These are phyloP conservation scores for Desoria tigrina DNA, from an alignment of 2,888 invertebrate species.

Conservation along the genomic window DNA sequence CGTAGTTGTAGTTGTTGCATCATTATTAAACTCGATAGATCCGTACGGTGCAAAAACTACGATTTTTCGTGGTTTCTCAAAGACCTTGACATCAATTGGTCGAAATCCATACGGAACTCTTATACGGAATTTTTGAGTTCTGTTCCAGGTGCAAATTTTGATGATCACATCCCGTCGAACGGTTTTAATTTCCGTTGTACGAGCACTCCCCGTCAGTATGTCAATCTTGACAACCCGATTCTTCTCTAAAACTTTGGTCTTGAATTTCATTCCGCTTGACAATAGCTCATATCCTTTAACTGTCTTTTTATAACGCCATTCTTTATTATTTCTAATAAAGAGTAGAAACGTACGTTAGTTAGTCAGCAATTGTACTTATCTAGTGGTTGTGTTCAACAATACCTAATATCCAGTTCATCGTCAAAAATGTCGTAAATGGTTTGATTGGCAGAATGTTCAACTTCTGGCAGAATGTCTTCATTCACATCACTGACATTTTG, in stretches of 20 bases:
- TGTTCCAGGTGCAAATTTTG: slow-evolving; percentile 35
- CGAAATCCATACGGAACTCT: slow-evolving; percentile 31
- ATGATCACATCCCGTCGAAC: slow-evolving; percentile 18
- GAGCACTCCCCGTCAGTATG: background rate
- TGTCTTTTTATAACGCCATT: slow-evolving; percentile 25
- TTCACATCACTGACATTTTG: too few relatives aligned
- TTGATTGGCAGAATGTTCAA: too few relatives aligned
- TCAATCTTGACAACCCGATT: slow-evolving; percentile 25
- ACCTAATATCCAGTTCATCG: too few relatives aligned
- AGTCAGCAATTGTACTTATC: too few relatives aligned
- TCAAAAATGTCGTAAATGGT: too few relatives aligned
- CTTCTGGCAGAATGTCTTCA: too few relatives aligned
- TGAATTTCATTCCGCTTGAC: slow-evolving; percentile 22
- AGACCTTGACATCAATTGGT: slow-evolving; percentile 25
- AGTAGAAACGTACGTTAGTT: too few relatives aligned
- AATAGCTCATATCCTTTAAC: slow-evolving; percentile 32
- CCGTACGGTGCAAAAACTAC: slow-evolving; percentile 29
- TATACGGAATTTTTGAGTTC: slow-evolving; percentile 23
- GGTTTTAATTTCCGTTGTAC: slow-evolving; percentile 18
- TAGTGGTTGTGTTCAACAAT: too few relatives aligned
- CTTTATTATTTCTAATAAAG: slow-evolving; percentile 5
- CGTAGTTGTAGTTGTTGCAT: too few relatives aligned
- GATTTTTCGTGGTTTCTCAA: slow-evolving; percentile 20
- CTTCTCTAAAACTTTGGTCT: slow-evolving; percentile 23
- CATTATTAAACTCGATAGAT: slow-evolving; percentile 2